A percentile compares a stretch with the other conserved stretches of the same genome.
Conservation (phyloP, 2,888 invertebrate species). For the Drosophila histrio region DNA sequence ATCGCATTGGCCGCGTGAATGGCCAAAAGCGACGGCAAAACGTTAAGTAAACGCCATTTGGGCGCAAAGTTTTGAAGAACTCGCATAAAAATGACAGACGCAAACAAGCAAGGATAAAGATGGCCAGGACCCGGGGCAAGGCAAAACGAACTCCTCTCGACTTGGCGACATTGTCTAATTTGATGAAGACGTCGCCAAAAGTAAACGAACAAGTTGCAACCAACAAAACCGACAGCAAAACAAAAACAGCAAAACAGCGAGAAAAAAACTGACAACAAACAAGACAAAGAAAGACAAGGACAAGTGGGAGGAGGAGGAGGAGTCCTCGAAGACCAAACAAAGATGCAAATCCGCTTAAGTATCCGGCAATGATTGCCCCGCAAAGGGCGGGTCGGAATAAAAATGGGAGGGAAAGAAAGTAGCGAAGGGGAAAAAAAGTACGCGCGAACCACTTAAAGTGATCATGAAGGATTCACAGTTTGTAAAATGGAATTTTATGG, state of each 20-base stretch:
- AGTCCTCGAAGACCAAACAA: conserved; percentile 44
- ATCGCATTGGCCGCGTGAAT: conserved; percentile 31
- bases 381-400: neutral
- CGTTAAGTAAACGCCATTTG: conserved; percentile 74
- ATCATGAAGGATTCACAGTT: conserved; percentile 84
- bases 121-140: neutral
- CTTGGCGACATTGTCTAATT: conserved; percentile 58
- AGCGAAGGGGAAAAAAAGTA: conserved; percentile 33
- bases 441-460: conserved; percentile 82
- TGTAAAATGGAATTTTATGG: conserved; percentile 83
- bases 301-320: neutral
- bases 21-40: conserved; percentile 49
- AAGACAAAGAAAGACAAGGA: conserved; percentile 31
- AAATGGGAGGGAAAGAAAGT: neutral
- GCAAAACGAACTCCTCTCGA: neutral
- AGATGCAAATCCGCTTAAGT: conserved; percentile 82
- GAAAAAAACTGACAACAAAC: conserved; percentile 56
- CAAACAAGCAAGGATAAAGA: conserved; percentile 20
- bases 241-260: conserved; percentile 3
- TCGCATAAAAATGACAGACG: conserved; percentile 76
- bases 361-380: conserved; percentile 78
- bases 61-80: conserved; percentile 73
- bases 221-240: conserved; percentile 27
- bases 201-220: conserved; percentile 49
- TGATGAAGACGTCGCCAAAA: conserved; percentile 66